phyloP scores from a whole-genome alignment of 2,797 vertebrate genomes.

The Petrocephalus schoutedeni region DNA sequence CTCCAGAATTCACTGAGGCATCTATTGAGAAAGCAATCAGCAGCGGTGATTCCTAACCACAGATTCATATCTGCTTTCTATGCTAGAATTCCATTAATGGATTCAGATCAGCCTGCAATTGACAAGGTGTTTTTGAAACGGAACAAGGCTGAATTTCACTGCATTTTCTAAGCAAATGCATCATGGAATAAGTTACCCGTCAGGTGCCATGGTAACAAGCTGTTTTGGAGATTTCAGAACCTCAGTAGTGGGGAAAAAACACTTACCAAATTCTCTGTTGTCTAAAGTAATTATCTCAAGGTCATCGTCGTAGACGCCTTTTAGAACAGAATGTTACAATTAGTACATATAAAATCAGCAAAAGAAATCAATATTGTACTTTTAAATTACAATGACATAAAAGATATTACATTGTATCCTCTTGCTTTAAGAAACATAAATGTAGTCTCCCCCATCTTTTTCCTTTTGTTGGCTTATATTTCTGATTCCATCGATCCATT shows the following conservation, averaged over 20 bases:
- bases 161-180: neutral
- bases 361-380: neutral
- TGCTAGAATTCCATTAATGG: neutral
- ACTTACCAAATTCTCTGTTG: slow-evolving; percentile 91
- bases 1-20: slow-evolving; percentile 86
- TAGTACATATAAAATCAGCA: neutral
- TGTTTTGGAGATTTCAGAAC: neutral
- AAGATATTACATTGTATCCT: neutral
- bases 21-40: slow-evolving; percentile 58
- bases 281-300: slow-evolving; percentile 91
- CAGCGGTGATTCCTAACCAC: neutral
- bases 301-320: slow-evolving; percentile 97
- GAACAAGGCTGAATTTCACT: neutral
- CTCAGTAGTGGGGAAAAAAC: neutral
- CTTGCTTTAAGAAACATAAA: neutral
- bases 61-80: neutral
- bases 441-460: neutral
- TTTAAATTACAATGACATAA: neutral
- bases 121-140: neutral
- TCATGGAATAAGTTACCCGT: neutral
- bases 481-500: neutral
- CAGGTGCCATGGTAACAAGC: neutral
- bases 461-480: neutral
- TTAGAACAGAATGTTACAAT: slow-evolving; percentile 28
- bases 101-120: neutral